phyloP scores from a whole-genome alignment of 1,140 invertebrate genomes.

The Thrips palmi region DNA sequence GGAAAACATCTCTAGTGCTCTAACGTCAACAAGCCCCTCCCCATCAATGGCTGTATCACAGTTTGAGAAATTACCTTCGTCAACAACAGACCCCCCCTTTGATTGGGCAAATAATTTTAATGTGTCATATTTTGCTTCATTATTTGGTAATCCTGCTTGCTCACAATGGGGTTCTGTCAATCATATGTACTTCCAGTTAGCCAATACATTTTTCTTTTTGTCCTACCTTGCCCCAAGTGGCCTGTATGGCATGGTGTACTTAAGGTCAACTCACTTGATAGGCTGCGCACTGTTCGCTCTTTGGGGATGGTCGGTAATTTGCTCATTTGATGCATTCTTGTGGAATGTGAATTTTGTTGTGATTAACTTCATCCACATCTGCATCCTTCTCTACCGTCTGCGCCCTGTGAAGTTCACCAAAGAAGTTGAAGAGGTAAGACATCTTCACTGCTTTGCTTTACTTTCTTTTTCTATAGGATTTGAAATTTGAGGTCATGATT shows the following conservation, averaged over 20 bases:
- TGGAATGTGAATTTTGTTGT: constrained; percentile 70
- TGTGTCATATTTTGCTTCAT: neutral
- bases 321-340: constrained; percentile 64
- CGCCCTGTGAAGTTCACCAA: constrained; percentile 65
- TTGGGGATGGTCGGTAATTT: constrained; percentile 70
- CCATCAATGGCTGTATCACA: too few relatives aligned
- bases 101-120: too few relatives aligned
- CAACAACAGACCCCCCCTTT: too few relatives aligned
- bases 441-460: too few relatives aligned
- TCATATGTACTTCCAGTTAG: constrained; percentile 64
- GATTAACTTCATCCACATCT: constrained; percentile 66
- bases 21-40: too few relatives aligned
- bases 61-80: too few relatives aligned
- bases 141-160: constrained; percentile 6
- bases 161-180: constrained; percentile 33
- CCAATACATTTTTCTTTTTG: constrained; percentile 61
- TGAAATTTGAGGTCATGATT: too few relatives aligned
- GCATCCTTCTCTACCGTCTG: constrained; percentile 59
- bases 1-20: too few relatives aligned
- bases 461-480: too few relatives aligned
- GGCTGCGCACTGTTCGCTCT: constrained; percentile 58
- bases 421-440: constrained; percentile 63
- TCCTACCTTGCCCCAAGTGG: constrained; percentile 63
- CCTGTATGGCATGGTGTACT: constrained; percentile 56
- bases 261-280: constrained; percentile 52